A percentile compares a stretch with the other conserved stretches of the same genome.
phyloP scores from a whole-genome alignment of 2,797 vertebrate genomes.

The Coregonus ussuriensis region DNA sequence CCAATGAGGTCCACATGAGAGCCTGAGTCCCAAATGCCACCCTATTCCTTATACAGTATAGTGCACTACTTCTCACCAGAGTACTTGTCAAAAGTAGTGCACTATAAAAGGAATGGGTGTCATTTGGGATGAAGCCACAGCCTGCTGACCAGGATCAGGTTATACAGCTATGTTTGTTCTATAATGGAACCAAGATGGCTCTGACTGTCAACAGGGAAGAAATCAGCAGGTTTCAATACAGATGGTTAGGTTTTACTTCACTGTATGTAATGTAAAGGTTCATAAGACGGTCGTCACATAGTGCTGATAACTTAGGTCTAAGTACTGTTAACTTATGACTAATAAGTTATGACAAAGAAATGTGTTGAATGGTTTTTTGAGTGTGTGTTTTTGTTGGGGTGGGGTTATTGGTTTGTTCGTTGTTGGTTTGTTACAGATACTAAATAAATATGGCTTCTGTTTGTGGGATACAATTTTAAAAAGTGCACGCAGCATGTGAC shows the following conservation, averaged over 20 bases:
- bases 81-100: not conserved
- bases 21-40: too few species aligned
- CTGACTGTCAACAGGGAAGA: not conserved
- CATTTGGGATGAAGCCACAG: not conserved
- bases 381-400: not conserved
- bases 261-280: not conserved
- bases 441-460: not conserved
- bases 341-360: not conserved
- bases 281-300: constrained; percentile 8
- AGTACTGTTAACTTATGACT: not conserved
- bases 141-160: not conserved
- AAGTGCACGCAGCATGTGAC: too few species aligned
- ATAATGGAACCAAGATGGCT: constrained; percentile 14
- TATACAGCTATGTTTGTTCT: not conserved
- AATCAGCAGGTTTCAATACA: not conserved
- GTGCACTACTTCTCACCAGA: not conserved
- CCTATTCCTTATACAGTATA: not conserved
- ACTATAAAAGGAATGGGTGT: not conserved
- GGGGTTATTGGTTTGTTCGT: not conserved
- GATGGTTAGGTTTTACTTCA: not conserved
- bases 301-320: not conserved
- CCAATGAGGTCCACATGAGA: constrained; percentile 4
- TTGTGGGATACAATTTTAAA: not conserved
- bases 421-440: not conserved
- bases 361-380: not conserved